These are phyloP conservation scores for Sipunculus nudus DNA, from an alignment of 2,888 invertebrate genomes.

Conservation along the genomic window DNA sequence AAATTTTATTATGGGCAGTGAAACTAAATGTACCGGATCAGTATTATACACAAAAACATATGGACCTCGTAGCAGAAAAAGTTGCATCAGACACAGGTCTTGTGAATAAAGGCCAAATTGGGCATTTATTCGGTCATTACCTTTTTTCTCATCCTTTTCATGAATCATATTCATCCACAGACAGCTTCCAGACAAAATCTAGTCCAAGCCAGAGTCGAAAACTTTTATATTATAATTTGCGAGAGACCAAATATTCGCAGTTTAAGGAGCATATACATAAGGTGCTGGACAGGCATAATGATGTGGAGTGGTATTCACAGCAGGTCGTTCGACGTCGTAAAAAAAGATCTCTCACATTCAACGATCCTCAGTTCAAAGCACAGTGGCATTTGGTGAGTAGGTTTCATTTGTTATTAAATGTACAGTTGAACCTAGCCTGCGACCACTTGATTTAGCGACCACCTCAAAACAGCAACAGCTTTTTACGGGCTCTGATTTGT, in stretches of 20 bases:
- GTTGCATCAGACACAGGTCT: constrained; percentile 41
- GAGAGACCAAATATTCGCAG: too few species aligned
- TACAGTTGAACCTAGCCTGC: too few species aligned
- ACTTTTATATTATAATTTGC: too few species aligned
- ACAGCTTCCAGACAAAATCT: neutral
- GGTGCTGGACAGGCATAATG: constrained; percentile 38
- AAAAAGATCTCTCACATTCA: constrained; percentile 39
- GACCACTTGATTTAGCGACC: too few species aligned
- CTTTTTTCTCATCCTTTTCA: constrained; percentile 29
- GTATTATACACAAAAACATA: neutral
- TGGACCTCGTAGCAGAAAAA: constrained; percentile 20
- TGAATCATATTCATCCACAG: constrained; percentile 14
- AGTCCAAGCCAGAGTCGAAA: neutral
- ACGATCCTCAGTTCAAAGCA: constrained; percentile 51
- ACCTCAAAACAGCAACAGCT: too few species aligned
- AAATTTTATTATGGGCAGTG: constrained; percentile 42
- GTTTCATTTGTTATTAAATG: neutral
- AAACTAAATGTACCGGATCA: constrained; percentile 17
- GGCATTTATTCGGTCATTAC: constrained; percentile 35
- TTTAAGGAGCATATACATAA: too few species aligned
- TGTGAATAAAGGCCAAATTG: constrained; percentile 40
- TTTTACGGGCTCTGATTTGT: too few species aligned
- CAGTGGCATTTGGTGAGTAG: constrained; percentile 64
- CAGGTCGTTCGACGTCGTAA: constrained; percentile 38
- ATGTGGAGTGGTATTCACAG: constrained; percentile 51